Evolutionary conservation across 2,888 invertebrate species (phyloP).

Genomic region (Diaprepes abbreviatus): DNA sequence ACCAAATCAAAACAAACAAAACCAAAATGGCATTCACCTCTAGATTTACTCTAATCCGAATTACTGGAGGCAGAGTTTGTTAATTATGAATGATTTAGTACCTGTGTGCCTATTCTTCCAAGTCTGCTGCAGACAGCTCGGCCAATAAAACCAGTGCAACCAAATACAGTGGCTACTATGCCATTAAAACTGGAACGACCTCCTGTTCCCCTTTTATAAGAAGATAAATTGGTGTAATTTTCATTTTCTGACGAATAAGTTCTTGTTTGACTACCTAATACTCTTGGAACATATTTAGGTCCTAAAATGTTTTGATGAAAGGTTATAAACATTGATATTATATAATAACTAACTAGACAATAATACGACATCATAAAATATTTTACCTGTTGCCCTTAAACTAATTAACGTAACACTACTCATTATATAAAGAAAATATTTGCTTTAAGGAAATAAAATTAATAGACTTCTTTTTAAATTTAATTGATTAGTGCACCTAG

Average conservation of each 20-base stretch:
- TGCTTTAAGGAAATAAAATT: not conserved
- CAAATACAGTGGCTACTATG: slow-evolving; percentile 97
- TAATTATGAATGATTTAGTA: no score
- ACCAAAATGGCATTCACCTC: no score
- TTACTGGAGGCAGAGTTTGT: no score
- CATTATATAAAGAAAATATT: slow-evolving; percentile 10
- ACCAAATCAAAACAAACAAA: no score
- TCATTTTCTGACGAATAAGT: slow-evolving; percentile 72
- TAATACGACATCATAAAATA: not conserved
- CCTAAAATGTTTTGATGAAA: not conserved
- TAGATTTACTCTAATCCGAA: no score
- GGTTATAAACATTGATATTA: not conserved
- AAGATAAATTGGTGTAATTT: slow-evolving; percentile 73
- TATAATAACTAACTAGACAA: not conserved
- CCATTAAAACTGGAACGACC: slow-evolving; percentile 98
- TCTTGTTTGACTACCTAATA: slow-evolving; percentile 47
- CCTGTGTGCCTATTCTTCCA: slow-evolving; percentile 87
- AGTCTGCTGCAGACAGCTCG: slow-evolving; percentile 89
- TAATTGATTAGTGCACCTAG: no score
- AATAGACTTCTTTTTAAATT: no score
- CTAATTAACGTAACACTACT: slow-evolving; percentile 29
- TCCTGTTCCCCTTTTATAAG: slow-evolving; percentile 86
- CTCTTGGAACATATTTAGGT: slow-evolving; percentile 22
- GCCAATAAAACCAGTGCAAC: slow-evolving; percentile 91
- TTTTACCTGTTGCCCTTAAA: slow-evolving; percentile 26